These are phyloP conservation scores for Berghia stephanieae DNA, from an alignment of 1,140 invertebrate genomes.

Conservation along the genomic window DNA sequence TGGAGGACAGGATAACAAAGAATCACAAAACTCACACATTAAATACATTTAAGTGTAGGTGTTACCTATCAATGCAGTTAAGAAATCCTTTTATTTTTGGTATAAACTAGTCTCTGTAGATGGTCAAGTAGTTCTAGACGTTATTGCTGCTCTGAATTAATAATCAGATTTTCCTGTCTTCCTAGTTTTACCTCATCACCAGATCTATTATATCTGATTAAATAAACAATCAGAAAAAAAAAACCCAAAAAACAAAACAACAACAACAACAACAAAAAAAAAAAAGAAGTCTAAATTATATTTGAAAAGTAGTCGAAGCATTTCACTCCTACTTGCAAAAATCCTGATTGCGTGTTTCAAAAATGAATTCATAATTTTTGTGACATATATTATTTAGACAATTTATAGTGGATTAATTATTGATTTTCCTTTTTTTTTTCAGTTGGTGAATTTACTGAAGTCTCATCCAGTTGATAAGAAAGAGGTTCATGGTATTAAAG, in stretches of 20 bases:
- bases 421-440: constrained; percentile 34
- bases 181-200: too few species aligned
- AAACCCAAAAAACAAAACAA: background rate
- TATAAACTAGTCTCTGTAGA: too few species aligned
- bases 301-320: background rate
- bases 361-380: background rate
- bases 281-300: background rate
- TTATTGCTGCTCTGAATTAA: too few species aligned
- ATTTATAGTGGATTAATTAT: background rate
- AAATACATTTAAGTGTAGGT: too few species aligned
- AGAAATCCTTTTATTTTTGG: too few species aligned
- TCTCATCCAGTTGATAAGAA: constrained; percentile 58
- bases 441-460: constrained; percentile 60
- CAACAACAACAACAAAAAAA: background rate
- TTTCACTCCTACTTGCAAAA: background rate
- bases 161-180: too few species aligned
- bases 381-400: background rate
- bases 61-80: too few species aligned
- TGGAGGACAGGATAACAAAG: too few species aligned
- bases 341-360: background rate
- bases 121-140: too few species aligned
- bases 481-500: constrained; percentile 62
- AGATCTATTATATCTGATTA: too few species aligned
- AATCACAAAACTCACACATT: too few species aligned
- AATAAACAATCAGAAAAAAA: too few species aligned